These are phyloP conservation scores for Istiophorus platypterus DNA, from an alignment of 2,113 vertebrate genomes.

Conservation along the genomic window DNA sequence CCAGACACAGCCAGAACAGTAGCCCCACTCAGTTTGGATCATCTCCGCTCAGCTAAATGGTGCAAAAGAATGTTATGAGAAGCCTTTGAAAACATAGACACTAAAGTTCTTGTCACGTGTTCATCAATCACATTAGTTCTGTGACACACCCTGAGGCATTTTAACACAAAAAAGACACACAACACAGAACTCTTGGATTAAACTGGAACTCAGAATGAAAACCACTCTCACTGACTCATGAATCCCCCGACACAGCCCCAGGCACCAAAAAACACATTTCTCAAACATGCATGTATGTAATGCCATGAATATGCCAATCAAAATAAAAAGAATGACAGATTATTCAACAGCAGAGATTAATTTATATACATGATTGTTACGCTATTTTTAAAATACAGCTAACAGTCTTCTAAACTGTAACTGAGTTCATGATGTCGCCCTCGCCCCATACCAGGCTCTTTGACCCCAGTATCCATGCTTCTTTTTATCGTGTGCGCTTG, in stretches of 20 bases:
- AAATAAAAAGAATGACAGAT: too few relatives aligned
- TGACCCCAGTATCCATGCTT: constrained; percentile 8
- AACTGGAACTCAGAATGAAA: constrained; percentile 7
- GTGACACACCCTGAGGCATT: constrained; percentile 44
- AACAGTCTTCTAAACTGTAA: not conserved
- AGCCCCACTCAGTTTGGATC: constrained; percentile 34
- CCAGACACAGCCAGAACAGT: constrained; percentile 30
- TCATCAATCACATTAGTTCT: constrained; percentile 61
- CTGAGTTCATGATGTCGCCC: not conserved
- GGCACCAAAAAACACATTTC: constrained; percentile 10
- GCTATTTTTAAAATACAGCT: not conserved
- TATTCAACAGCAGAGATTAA: too few relatives aligned
- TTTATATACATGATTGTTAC: too few relatives aligned
- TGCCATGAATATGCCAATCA: constrained; percentile 8
- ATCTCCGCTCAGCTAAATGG: constrained; percentile 29
- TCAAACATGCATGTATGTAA: constrained; percentile 26
- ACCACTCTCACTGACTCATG: constrained; percentile 19
- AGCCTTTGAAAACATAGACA: constrained; percentile 45
- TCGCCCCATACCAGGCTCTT: not conserved
- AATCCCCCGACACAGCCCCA: constrained; percentile 16
- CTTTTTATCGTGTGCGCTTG: constrained; percentile 9
- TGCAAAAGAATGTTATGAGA: constrained; percentile 52
- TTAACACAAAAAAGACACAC: constrained; percentile 31
- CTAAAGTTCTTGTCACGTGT: constrained; percentile 55
- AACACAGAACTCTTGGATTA: constrained; percentile 15